These are phyloP conservation scores for Listrodromus nycthemerus DNA, from an alignment of 2,888 invertebrate species.

Conservation along the genomic window DNA sequence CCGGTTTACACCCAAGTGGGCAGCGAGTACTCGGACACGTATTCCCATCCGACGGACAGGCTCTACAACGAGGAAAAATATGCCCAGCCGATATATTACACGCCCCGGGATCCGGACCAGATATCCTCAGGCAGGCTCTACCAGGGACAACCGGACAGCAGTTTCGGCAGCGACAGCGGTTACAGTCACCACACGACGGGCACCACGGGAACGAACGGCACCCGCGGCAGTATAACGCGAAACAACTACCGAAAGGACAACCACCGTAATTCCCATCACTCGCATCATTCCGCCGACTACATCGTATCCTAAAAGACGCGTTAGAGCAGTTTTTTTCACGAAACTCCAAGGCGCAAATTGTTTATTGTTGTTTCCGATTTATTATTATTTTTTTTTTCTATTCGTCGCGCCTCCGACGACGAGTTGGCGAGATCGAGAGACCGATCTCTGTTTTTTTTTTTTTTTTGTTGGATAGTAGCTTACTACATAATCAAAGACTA, in stretches of 20 bases:
- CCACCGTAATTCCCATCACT: constrained; percentile 80
- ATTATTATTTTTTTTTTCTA: neutral
- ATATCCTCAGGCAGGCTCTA: constrained; percentile 78
- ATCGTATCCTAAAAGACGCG: constrained; percentile 77
- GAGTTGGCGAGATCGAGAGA: constrained; percentile 36
- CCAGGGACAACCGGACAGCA: constrained; percentile 86
- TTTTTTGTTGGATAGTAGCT: neutral
- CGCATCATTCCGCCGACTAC: constrained; percentile 80
- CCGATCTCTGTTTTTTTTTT: constrained; percentile 67
- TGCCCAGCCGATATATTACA: constrained; percentile 80
- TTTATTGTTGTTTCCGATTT: neutral
- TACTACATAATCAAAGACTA: constrained; percentile 70
- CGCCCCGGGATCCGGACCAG: constrained; percentile 77
- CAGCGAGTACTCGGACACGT: constrained; percentile 80
- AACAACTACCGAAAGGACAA: constrained; percentile 80
- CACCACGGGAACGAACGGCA: constrained; percentile 85
- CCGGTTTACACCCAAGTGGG: constrained; percentile 80
- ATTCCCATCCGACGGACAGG: constrained; percentile 81
- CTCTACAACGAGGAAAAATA: constrained; percentile 80
- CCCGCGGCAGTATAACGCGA: constrained; percentile 76
- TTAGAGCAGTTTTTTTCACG: neutral
- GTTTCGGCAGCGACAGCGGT: constrained; percentile 93
- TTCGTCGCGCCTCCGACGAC: constrained; percentile 14
- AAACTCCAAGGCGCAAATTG: neutral
- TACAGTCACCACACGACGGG: constrained; percentile 93